phyloP scores from a whole-genome alignment of 2,113 vertebrate genomes.

The Nicator chloris region DNA sequence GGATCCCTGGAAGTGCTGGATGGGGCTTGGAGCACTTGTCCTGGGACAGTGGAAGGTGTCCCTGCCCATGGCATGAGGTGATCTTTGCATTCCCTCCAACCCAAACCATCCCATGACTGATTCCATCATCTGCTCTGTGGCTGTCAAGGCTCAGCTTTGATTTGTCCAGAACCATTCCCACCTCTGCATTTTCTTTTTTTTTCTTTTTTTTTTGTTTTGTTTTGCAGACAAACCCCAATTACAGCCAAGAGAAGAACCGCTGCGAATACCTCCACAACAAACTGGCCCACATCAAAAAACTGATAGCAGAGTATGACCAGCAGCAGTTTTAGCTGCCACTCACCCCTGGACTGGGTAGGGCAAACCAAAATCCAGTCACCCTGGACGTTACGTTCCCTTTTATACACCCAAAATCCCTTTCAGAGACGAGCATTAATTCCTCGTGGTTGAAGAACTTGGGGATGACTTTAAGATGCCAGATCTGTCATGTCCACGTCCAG shows the following conservation, averaged over 20 bases:
- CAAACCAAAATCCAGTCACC: neutral
- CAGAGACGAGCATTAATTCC: neutral
- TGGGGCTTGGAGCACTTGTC: neutral
- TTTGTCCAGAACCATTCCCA: neutral
- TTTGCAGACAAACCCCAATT: constrained; percentile 91
- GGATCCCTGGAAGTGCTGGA: neutral
- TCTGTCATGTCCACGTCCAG: neutral
- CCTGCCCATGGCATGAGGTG: neutral
- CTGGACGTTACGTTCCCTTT: constrained; percentile 28
- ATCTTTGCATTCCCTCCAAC: neutral
- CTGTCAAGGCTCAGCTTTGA: neutral
- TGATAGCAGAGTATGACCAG: constrained; percentile 96
- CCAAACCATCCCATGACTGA: neutral
- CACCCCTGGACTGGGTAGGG: constrained; percentile 32
- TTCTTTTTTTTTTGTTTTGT: neutral
- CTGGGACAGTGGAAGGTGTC: neutral
- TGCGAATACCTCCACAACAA: constrained; percentile 99
- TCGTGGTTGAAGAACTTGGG: constrained; percentile 19
- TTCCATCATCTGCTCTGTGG: neutral
- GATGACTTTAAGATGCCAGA: neutral
- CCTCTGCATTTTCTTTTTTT: neutral
- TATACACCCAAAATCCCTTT: neutral
- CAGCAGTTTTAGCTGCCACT: constrained; percentile 86
- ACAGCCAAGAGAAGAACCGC: constrained; percentile 96
- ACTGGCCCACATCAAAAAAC: constrained; percentile 97